Conservation (phyloP, 2,888 invertebrate species). For the Gonocerus acuteangulatus region DNA sequence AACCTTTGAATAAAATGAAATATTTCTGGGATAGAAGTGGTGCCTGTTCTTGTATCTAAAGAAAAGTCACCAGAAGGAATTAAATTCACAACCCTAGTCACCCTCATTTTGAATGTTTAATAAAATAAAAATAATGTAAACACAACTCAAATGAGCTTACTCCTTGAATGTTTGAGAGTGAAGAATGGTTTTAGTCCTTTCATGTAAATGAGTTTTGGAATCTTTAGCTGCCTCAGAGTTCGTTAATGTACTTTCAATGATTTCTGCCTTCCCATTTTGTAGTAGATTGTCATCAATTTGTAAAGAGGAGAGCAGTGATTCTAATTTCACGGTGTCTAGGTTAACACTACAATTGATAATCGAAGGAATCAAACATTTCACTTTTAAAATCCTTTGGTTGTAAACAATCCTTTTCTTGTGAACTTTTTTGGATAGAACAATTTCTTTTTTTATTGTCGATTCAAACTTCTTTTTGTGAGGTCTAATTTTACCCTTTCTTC, state of each 20-base stretch:
- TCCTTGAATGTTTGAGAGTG: conserved; percentile 28
- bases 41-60: too few species aligned
- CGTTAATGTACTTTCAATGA: too few species aligned
- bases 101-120: too few species aligned
- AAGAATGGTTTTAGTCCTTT: conserved; percentile 4
- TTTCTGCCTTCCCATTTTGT: too few species aligned
- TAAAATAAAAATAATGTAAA: too few species aligned
- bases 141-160: too few species aligned
- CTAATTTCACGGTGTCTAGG: conserved; percentile 1
- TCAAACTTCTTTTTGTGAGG: conserved; percentile 23
- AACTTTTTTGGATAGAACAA: conserved; percentile 19
- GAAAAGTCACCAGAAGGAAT: too few species aligned
- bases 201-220: neutral
- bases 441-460: conserved; percentile 27
- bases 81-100: too few species aligned
- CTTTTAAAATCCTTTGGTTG: neutral
- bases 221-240: too few species aligned
- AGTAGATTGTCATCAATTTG: neutral
- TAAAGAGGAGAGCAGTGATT: neutral
- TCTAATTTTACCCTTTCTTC: conserved; percentile 31
- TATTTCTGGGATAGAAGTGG: too few species aligned
- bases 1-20: too few species aligned
- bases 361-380: neutral
- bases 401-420: conserved; percentile 16
- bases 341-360: neutral